A percentile compares a stretch with the other conserved stretches of the same genome.
Conservation (phyloP, 2,113 vertebrate genomes). For the Craseonycteris thonglongyai region DNA sequence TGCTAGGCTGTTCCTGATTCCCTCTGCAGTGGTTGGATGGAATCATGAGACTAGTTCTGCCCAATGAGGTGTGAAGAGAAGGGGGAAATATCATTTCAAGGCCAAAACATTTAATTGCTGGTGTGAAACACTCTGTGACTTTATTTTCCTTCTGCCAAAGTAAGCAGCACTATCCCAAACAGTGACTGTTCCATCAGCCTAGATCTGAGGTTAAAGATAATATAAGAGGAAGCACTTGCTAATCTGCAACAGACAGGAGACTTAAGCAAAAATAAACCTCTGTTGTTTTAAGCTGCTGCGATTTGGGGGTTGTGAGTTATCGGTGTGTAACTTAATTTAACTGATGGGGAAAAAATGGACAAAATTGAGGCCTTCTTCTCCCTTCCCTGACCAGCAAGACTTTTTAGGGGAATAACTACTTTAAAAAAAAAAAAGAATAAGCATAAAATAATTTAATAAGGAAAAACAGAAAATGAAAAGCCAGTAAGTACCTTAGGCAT, state of each 20-base stretch:
- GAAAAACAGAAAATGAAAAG: background rate
- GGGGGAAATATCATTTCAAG: background rate
- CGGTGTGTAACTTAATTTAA: background rate
- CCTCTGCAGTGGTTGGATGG: too few relatives aligned
- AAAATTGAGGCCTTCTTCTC: background rate
- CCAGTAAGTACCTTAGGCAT: background rate
- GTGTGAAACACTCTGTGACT: background rate
- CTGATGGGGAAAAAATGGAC: background rate
- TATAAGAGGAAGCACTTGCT: background rate
- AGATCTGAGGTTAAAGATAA: background rate
- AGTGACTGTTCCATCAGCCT: background rate
- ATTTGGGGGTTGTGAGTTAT: background rate
- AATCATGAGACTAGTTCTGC: background rate
- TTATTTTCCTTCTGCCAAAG: background rate
- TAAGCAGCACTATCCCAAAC: background rate
- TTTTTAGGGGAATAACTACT: background rate
- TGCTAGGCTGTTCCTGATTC: background rate
- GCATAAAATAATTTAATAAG: background rate
- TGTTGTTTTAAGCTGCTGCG: background rate
- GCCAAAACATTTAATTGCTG: background rate
- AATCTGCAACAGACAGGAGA: background rate
- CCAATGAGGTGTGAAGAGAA: background rate
- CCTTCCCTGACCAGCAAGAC: background rate
- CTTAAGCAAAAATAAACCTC: background rate
- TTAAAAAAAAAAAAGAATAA: background rate